Base-by-base conservation (phyloP, 2,888 invertebrate species). In the Silvanus unidentatus region DNA sequence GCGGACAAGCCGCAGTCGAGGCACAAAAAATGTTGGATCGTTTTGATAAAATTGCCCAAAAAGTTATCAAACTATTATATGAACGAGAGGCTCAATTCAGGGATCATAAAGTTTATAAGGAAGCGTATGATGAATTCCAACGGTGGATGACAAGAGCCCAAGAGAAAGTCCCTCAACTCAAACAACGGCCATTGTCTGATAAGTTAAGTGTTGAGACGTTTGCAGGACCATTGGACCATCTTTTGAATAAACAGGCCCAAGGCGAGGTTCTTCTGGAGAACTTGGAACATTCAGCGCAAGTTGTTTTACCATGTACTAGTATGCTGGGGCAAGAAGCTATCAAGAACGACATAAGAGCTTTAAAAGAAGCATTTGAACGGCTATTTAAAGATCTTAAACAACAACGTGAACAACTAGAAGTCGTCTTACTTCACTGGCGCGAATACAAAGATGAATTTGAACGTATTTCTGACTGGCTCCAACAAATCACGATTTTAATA, bases 371-470 rank as follows among this genome's bases (percentile, higher is more conserved):
- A 57, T 93, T 93, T 59, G 86, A 89, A 59, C 79, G 81, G 51
- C 73, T 94, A 4, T 93, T 93, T 69, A 85, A 84, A 69, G 92
- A 93, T 64, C 84, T 94, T 28, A 82, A 84, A 62, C 80, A 87
- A 58, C 90, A 92, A 66, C 90, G 92, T 64, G 84, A 83, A 55
- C 86, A 88, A 65, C 69, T 94, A 13, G 91, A 91, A 72, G 79
- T 81, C 2, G 89, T 86, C 2, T 80, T 92, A 47, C 77, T 78
- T 42, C 88, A 91, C 62, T 90, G 92, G 88, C 80, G 90, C 43
- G 88, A 91, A 49, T 94, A 89, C 72, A 93, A 93, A 70, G 93
- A 93, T 63, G 93, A 94, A 70, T 92, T 89, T 63, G 93, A 94
- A 67, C 80, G 89, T 48, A 73, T 94, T 11, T 90, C 90, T 40